phyloP scores from a whole-genome alignment of 1,140 invertebrate species.

The Tribolium madens region DNA sequence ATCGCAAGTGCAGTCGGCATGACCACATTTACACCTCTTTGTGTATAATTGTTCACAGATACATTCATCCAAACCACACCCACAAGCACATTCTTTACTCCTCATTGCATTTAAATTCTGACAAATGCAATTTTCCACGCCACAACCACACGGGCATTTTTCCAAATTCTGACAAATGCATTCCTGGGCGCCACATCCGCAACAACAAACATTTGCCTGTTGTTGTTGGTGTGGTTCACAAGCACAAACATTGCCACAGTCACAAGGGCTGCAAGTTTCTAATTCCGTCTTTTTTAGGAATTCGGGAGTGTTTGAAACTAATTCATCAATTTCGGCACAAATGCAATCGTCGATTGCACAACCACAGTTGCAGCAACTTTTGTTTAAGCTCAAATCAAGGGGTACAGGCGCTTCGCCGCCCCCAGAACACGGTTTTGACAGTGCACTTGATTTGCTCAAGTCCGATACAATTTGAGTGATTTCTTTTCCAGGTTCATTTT shows the following conservation, averaged over 20 bases:
- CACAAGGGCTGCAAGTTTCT: background rate
- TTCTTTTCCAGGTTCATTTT: no score
- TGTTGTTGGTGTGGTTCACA: background rate
- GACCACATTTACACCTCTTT: conserved; percentile 6
- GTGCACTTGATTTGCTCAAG: no score
- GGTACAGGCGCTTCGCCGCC: background rate
- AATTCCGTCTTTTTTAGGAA: no score
- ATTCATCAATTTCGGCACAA: conserved; percentile 9
- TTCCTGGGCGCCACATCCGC: background rate
- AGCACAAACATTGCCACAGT: background rate
- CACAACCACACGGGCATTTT: background rate
- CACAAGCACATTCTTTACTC: background rate
- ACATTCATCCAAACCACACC: conserved; percentile 2
- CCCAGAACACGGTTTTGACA: no score
- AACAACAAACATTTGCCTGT: background rate
- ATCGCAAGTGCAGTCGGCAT: conserved; percentile 12
- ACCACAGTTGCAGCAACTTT: conserved; percentile 1
- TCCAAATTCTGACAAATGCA: conserved; percentile 10
- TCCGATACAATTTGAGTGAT: no score
- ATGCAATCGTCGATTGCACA: background rate
- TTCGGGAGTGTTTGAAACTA: background rate
- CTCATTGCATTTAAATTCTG: background rate
- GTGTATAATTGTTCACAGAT: conserved; percentile 6
- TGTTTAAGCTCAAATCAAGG: background rate
- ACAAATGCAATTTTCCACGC: conserved; percentile 16